phyloP scores from a whole-genome alignment of 1,140 invertebrate species.

The Pararge aegeria region DNA sequence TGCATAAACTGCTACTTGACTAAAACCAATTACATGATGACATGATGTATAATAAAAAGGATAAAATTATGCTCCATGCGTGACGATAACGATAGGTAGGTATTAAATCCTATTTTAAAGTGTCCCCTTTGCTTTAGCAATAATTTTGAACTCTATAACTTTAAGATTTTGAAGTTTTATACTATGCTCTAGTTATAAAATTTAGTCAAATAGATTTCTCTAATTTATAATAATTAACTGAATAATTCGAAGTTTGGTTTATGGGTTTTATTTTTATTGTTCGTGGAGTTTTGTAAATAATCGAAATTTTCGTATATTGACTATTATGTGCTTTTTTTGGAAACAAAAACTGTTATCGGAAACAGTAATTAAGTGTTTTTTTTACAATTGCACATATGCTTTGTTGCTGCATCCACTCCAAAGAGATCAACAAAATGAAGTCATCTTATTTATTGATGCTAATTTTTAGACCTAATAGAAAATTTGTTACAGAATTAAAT shows the following conservation, averaged over 20 bases:
- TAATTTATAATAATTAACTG: conserved; percentile 15
- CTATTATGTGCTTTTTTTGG: conserved; percentile 13
- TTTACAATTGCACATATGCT: conserved; percentile 31
- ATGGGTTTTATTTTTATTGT: conserved; percentile 33
- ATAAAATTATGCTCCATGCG: background rate
- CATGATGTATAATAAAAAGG: too few relatives aligned
- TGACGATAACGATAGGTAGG: background rate
- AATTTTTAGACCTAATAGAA: conserved; percentile 56
- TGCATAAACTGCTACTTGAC: too few relatives aligned
- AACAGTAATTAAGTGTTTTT: conserved; percentile 10
- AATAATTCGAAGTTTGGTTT: conserved; percentile 30
- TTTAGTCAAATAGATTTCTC: conserved; percentile 14
- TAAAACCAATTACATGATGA: too few relatives aligned
- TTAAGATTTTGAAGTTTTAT: background rate
- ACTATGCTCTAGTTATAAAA: conserved; percentile 2
- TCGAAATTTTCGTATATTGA: background rate
- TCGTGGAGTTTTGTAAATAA: conserved; percentile 35
- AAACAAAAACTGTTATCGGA: conserved; percentile 14
- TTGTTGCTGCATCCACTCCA: conserved; percentile 58
- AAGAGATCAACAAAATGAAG: conserved; percentile 68
- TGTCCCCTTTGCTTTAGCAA: conserved; percentile 1
- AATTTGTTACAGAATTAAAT: conserved; percentile 71
- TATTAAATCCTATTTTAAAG: conserved; percentile 1
- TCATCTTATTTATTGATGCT: conserved; percentile 76
- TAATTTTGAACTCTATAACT: background rate